phyloP scores from a whole-genome alignment of 2,888 invertebrate species.

The Buathra laborator region DNA sequence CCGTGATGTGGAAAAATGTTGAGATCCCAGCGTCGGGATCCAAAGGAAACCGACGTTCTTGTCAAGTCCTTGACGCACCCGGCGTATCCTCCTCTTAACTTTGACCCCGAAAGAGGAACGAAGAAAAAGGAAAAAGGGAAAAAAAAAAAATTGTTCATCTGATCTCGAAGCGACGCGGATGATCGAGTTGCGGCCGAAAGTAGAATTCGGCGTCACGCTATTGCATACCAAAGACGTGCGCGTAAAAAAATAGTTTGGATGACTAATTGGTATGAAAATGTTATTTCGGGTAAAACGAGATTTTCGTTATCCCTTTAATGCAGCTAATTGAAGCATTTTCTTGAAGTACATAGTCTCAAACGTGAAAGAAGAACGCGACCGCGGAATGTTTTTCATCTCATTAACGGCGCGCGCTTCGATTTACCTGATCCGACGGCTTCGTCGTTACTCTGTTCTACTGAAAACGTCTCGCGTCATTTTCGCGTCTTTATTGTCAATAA shows the following conservation, averaged over 20 bases:
- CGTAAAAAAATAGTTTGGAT: not conserved
- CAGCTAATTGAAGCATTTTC: no score
- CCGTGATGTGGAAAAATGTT: constrained; percentile 57
- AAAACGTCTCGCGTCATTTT: no score
- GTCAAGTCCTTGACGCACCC: constrained; percentile 23
- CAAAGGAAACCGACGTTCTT: constrained; percentile 61
- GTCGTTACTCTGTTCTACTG: no score
- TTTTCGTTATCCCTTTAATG: no score
- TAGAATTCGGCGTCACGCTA: constrained; percentile 38
- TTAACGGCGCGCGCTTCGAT: no score
- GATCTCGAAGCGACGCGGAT: constrained; percentile 40
- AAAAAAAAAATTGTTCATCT: constrained; percentile 35
- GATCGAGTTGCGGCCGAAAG: constrained; percentile 61
- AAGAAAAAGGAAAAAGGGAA: not conserved
- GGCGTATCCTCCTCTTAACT: constrained; percentile 19
- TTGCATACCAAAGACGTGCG: not conserved
- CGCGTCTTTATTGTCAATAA: no score
- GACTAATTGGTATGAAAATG: no score
- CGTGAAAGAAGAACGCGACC: no score
- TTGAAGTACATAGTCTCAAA: no score
- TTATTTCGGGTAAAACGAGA: no score
- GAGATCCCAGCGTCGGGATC: constrained; percentile 44
- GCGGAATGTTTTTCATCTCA: no score
- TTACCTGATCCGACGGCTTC: no score
- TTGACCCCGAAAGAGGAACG: constrained; percentile 2